These are phyloP conservation scores for Drosophila austrosaltans DNA, from an alignment of 2,888 invertebrate species.

Conservation along the genomic window DNA sequence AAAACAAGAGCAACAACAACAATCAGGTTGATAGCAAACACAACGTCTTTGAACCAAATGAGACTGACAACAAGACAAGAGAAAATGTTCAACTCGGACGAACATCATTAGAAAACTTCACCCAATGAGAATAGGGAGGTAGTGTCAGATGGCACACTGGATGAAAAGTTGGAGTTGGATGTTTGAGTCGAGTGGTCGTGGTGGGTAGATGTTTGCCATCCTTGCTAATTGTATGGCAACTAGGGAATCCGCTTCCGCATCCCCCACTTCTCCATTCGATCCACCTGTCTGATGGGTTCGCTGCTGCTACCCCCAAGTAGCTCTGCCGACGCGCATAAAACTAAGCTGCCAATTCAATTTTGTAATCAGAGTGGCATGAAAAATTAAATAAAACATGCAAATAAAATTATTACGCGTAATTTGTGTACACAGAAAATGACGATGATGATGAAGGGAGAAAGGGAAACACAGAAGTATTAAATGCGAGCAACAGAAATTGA, in stretches of 20 bases:
- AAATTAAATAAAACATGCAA: conserved; percentile 78
- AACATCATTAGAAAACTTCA: conserved; percentile 70
- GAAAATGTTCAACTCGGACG: conserved; percentile 47
- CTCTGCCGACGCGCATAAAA: conserved; percentile 59
- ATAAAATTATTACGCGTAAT: conserved; percentile 78
- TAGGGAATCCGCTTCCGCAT: conserved; percentile 36
- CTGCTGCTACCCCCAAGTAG: conserved; percentile 49
- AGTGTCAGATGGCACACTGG: neutral
- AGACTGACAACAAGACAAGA: conserved; percentile 58
- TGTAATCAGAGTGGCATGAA: conserved; percentile 77
- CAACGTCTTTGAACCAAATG: conserved; percentile 62
- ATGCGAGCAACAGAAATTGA: neutral
- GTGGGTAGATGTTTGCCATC: conserved; percentile 26
- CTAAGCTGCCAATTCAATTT: conserved; percentile 80
- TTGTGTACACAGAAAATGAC: conserved; percentile 55
- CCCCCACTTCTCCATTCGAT: conserved; percentile 16
- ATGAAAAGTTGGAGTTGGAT: conserved; percentile 1
- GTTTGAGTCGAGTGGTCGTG: neutral
- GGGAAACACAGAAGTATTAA: conserved; percentile 14
- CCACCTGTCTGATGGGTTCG: conserved; percentile 32
- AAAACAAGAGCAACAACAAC: conserved; percentile 65
- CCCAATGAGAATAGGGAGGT: conserved; percentile 2
- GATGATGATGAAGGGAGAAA: conserved; percentile 20
- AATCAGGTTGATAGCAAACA: conserved; percentile 38
- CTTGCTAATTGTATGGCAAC: conserved; percentile 76